A percentile compares a stretch with the other conserved stretches of the same genome.
phyloP scores from a whole-genome alignment of 1,140 invertebrate genomes.

The Batillaria attramentaria region DNA sequence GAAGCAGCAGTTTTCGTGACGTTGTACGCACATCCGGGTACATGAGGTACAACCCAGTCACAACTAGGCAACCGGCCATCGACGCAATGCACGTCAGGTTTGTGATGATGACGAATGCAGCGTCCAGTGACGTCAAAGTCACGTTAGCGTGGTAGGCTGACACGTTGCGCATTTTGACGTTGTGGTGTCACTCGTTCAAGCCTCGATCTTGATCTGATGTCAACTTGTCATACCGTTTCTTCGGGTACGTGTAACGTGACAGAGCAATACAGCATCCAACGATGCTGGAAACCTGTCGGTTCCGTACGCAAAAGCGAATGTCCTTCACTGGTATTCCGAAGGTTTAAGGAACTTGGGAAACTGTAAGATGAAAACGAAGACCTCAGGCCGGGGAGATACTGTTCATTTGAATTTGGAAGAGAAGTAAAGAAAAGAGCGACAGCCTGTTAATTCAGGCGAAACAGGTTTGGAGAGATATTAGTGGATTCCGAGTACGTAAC shows the following conservation, averaged over 20 bases:
- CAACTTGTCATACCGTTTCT: no score
- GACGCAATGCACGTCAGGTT: conserved; percentile 44
- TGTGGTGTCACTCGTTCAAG: not conserved
- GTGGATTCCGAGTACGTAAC: no score
- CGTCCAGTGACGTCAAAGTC: conserved; percentile 40
- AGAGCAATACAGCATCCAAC: no score
- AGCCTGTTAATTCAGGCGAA: no score
- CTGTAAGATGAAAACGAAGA: no score
- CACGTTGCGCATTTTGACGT: conserved; percentile 13
- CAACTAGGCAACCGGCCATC: conserved; percentile 41
- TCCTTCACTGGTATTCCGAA: not conserved
- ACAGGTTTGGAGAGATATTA: no score
- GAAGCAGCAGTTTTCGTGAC: conserved; percentile 50
- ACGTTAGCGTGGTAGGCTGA: conserved; percentile 16
- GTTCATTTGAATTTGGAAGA: no score
- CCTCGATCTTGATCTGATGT: not conserved
- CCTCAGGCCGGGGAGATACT: no score
- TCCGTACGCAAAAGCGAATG: not conserved
- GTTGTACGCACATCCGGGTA: conserved; percentile 50
- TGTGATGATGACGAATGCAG: conserved; percentile 45
- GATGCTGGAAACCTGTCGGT: no score
- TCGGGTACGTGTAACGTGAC: no score
- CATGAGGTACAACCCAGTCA: conserved; percentile 39
- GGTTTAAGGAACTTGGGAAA: no score
- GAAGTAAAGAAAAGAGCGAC: no score